These are phyloP conservation scores for Falco concolor DNA, from an alignment of 2,797 vertebrate genomes.

Conservation along the genomic window DNA sequence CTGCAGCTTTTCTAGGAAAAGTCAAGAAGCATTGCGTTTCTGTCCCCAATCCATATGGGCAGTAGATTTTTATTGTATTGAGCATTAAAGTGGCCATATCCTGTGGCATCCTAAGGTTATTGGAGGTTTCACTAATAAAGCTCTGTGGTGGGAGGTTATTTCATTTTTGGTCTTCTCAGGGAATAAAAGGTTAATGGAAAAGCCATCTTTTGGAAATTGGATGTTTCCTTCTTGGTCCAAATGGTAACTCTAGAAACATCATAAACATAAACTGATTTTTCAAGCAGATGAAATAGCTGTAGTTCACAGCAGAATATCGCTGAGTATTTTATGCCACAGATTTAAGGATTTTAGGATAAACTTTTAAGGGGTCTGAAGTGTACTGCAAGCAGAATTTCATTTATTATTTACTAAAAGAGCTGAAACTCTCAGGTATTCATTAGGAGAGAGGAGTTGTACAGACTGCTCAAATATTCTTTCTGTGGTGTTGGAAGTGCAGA, in stretches of 20 bases:
- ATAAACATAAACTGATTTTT: not conserved
- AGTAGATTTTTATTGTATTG: not conserved
- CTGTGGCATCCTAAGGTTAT: not conserved
- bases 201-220: not conserved
- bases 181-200: conserved; percentile 9
- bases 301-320: not conserved
- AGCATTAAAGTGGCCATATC: not conserved
- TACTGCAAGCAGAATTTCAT: conserved; percentile 14
- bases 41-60: not conserved
- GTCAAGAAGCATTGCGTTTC: not conserved
- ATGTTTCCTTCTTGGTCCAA: not conserved
- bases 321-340: not conserved
- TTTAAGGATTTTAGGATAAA: conserved; percentile 3
- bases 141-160: not conserved
- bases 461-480: conserved; percentile 40
- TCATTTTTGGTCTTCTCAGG: not conserved
- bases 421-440: conserved; percentile 35
- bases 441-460: conserved; percentile 8
- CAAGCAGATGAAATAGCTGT: not conserved
- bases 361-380: not conserved
- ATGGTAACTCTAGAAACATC: not conserved
- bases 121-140: not conserved
- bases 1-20: not conserved
- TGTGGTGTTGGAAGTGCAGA: not conserved
- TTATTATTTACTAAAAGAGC: conserved; percentile 49